Evolutionary conservation across 2,113 vertebrate genomes (phyloP).

Genomic region (Austrofundulus limnaeus): DNA sequence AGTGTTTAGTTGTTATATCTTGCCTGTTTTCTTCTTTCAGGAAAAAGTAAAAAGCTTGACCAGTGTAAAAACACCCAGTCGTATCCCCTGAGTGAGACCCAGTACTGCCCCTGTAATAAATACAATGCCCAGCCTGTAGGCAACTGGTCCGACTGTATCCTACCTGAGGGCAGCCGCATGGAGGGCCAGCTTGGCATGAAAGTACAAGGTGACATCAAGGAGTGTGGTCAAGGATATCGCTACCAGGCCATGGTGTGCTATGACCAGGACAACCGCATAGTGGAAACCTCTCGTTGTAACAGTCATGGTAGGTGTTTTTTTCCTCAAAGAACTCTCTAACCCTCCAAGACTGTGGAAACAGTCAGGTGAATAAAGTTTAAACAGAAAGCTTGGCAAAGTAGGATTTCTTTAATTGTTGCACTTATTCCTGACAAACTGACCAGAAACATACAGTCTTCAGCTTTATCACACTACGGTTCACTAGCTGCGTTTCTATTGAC

Average conservation of each 20-base stretch:
- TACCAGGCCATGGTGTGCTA: slow-evolving; percentile 97
- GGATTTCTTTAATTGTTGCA: no score
- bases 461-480: no score
- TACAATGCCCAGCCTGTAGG: slow-evolving; percentile 95
- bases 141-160: slow-evolving; percentile 96
- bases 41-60: slow-evolving; percentile 96
- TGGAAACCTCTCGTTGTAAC: slow-evolving; percentile 95
- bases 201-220: slow-evolving; percentile 89
- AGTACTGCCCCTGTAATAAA: slow-evolving; percentile 95
- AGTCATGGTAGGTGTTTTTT: slow-evolving; percentile 86
- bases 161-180: slow-evolving; percentile 86
- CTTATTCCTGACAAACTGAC: no score
- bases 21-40: slow-evolving; percentile 64
- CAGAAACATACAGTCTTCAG: no score
- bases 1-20: background rate
- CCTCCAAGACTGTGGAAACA: background rate
- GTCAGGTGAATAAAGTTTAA: background rate
- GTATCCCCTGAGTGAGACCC: slow-evolving; percentile 91
- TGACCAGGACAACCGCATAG: slow-evolving; percentile 90
- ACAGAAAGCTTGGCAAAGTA: no score
- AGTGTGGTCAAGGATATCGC: slow-evolving; percentile 95
- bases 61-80: slow-evolving; percentile 93
- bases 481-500: no score
- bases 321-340: background rate
- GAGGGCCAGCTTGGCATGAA: slow-evolving; percentile 88